Evolutionary conservation across 2,888 invertebrate genomes (phyloP).

Genomic region (Dusona sp.): DNA sequence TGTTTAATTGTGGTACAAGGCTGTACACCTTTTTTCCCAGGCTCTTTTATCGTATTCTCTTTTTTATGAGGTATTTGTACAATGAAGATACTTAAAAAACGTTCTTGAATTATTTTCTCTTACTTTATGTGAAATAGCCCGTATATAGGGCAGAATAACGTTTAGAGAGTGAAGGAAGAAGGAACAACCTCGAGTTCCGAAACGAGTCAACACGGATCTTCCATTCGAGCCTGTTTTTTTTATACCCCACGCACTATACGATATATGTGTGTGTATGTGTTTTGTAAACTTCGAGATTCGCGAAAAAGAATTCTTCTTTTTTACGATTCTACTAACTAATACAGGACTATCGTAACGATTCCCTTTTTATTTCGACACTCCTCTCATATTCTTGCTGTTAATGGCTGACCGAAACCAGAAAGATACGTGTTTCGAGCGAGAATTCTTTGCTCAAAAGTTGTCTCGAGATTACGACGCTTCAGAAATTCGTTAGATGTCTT

Average conservation of each 20-base stretch:
- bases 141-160: background rate
- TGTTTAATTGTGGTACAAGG: background rate
- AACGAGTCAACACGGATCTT: conserved; percentile 65
- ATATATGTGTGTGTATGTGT: background rate
- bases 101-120: background rate
- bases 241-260: conserved; percentile 49
- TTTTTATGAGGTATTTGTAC: background rate
- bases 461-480: background rate
- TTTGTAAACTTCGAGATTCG: conserved; percentile 33
- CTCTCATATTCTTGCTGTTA: conserved; percentile 39
- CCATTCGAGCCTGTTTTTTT: conserved; percentile 56
- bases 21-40: conserved; percentile 3
- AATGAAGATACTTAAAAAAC: background rate
- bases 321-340: conserved; percentile 48
- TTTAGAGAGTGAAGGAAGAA: background rate
- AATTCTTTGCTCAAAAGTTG: conserved; percentile 13
- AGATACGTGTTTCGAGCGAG: conserved; percentile 12
- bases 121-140: conserved; percentile 18
- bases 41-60: conserved; percentile 1
- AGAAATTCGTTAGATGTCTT: background rate
- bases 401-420: conserved; percentile 19
- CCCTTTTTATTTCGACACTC: conserved; percentile 35
- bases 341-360: conserved; percentile 23
- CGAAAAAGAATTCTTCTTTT: conserved; percentile 47
- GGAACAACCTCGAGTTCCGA: conserved; percentile 58